A percentile compares a stretch with the other conserved stretches of the same genome.
phyloP scores from a whole-genome alignment of 2,797 vertebrate species.

The Amphiprion clarkii region DNA sequence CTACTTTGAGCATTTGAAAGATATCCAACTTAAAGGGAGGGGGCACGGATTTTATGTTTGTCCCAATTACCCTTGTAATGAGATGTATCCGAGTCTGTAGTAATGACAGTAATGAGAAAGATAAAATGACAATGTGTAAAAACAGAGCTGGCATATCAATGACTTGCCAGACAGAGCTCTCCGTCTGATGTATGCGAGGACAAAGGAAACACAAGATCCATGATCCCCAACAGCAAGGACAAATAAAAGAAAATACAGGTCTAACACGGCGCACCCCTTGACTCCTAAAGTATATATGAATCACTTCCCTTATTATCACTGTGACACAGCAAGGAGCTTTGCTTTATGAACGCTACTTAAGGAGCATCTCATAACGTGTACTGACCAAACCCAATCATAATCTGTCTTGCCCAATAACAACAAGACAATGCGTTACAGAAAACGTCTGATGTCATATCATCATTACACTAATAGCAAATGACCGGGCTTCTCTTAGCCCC shows the following conservation, averaged over 20 bases:
- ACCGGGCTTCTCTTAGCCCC: slow-evolving; percentile 72
- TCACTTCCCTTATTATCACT: slow-evolving; percentile 85
- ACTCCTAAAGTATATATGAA: slow-evolving; percentile 88
- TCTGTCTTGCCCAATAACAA: slow-evolving; percentile 89
- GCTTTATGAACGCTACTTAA: slow-evolving; percentile 85
- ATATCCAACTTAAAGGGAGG: slow-evolving; percentile 86
- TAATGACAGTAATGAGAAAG: slow-evolving; percentile 93
- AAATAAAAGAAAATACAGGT: slow-evolving; percentile 88
- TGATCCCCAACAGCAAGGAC: slow-evolving; percentile 88
- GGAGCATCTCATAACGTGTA: slow-evolving; percentile 85
- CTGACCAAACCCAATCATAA: slow-evolving; percentile 86
- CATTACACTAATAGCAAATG: slow-evolving; percentile 87
- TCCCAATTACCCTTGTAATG: slow-evolving; percentile 95
- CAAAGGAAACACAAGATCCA: slow-evolving; percentile 81
- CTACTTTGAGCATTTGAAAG: slow-evolving; percentile 81
- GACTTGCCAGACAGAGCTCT: slow-evolving; percentile 84
- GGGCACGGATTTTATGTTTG: slow-evolving; percentile 87
- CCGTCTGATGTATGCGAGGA: slow-evolving; percentile 81
- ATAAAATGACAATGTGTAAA: slow-evolving; percentile 89
- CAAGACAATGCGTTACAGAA: slow-evolving; percentile 87
- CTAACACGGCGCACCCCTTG: slow-evolving; percentile 73
- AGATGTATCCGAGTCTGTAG: slow-evolving; percentile 90
- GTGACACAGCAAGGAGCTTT: slow-evolving; percentile 82
- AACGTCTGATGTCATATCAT: slow-evolving; percentile 88
- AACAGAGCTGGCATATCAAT: slow-evolving; percentile 93